A percentile compares a stretch with the other conserved stretches of the same genome.
Conservation (phyloP, 1,140 invertebrate genomes). For the Sycophila sp. region DNA sequence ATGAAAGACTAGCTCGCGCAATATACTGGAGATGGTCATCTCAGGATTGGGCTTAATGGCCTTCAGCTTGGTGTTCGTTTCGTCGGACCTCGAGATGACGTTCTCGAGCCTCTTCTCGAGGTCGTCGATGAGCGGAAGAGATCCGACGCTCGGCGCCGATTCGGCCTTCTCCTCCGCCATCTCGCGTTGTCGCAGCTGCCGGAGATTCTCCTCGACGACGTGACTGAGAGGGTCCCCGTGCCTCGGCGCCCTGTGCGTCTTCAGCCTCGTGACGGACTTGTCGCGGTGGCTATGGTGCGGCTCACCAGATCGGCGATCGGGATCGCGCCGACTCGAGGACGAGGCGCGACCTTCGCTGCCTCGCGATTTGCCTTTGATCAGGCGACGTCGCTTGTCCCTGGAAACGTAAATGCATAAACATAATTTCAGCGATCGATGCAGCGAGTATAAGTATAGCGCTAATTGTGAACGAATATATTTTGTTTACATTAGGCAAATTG, state of each 20-base stretch:
- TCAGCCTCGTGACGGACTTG: not conserved
- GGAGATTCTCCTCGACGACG: constrained; percentile 18
- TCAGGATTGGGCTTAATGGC: constrained; percentile 44
- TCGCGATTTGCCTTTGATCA: not conserved
- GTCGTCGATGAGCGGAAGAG: not conserved
- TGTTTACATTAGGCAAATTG: no score
- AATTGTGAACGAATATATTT: no score
- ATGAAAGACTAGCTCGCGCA: constrained; percentile 60
- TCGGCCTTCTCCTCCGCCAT: constrained; percentile 26
- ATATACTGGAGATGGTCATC: constrained; percentile 58
- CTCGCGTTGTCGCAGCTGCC: not conserved
- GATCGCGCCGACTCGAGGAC: not conserved
- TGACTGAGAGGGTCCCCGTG: not conserved
- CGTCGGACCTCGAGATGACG: constrained; percentile 38
- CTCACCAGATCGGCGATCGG: not conserved
- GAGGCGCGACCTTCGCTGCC: not conserved
- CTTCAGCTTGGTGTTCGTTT: constrained; percentile 41
- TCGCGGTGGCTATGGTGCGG: not conserved
- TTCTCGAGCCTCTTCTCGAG: constrained; percentile 35
- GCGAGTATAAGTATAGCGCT: no score
- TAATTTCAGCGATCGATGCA: no score
- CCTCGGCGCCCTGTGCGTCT: constrained; percentile 5
- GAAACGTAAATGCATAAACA: not conserved
- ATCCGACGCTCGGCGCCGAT: not conserved
- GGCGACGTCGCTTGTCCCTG: constrained; percentile 1